Evolutionary conservation across 2,113 vertebrate species (phyloP).

Genomic region (Hoplias malabaricus): DNA sequence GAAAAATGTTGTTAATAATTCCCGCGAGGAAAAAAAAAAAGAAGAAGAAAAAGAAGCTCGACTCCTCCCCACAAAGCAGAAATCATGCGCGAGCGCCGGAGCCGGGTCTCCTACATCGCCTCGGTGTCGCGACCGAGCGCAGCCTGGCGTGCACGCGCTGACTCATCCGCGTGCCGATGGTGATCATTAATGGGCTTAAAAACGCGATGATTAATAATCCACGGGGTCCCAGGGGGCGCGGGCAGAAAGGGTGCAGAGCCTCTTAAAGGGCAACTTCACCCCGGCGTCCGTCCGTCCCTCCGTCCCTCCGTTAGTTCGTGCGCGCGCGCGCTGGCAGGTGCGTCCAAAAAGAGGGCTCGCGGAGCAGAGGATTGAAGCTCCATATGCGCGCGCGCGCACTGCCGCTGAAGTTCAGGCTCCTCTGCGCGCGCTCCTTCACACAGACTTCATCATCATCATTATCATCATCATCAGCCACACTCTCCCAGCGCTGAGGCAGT

Average conservation of each 20-base stretch:
- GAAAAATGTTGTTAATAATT: neutral
- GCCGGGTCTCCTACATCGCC: conserved; percentile 34
- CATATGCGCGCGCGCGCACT: neutral
- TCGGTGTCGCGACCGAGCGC: conserved; percentile 4
- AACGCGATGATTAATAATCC: neutral
- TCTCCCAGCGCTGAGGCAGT: neutral
- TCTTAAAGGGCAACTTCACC: conserved; percentile 18
- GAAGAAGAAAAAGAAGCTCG: conserved; percentile 10
- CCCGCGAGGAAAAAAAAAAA: conserved; percentile 6
- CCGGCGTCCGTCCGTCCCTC: neutral
- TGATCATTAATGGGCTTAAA: neutral
- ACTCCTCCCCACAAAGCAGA: no score
- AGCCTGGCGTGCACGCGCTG: neutral
- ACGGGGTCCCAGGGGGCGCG: no score
- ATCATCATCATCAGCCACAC: conserved; percentile 11
- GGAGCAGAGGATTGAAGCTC: neutral
- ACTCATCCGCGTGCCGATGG: neutral
- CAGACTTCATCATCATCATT: neutral
- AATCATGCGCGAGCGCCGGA: no score
- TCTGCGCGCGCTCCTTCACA: neutral
- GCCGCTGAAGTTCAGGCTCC: neutral
- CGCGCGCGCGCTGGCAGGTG: conserved; percentile 48
- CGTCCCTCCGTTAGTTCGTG: neutral
- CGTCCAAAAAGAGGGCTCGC: conserved; percentile 1
- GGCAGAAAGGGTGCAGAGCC: no score